These are phyloP conservation scores for Phrynocephalus vlangalii DNA, from an alignment of 2,797 vertebrate species.

Conservation along the genomic window DNA sequence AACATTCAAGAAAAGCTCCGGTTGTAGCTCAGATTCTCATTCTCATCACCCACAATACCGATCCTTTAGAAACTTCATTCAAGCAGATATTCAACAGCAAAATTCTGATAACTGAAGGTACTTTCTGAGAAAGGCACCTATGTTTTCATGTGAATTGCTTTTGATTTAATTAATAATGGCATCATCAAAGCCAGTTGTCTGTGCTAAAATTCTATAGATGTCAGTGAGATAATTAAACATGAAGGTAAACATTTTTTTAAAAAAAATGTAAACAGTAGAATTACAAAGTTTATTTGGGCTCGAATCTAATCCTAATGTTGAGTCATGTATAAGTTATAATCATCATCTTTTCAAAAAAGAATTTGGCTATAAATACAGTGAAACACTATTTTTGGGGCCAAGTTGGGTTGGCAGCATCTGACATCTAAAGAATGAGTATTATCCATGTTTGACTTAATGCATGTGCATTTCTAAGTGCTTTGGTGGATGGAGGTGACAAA, in stretches of 20 bases:
- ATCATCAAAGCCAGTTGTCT: background rate
- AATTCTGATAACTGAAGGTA: background rate
- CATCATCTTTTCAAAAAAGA: background rate
- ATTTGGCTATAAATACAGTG: too few species aligned
- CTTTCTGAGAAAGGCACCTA: background rate
- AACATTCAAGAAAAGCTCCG: background rate
- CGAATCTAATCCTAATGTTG: background rate
- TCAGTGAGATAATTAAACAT: slow-evolving; percentile 4
- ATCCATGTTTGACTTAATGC: too few species aligned
- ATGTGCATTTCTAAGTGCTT: too few species aligned
- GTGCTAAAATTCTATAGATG: background rate
- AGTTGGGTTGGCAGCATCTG: too few species aligned
- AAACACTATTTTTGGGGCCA: too few species aligned
- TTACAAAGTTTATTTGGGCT: background rate
- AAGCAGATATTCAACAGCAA: background rate
- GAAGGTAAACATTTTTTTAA: background rate
- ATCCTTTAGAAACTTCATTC: background rate
- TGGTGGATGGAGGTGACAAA: too few species aligned
- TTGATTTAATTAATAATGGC: slow-evolving; percentile 6
- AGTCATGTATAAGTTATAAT: background rate
- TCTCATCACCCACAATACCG: background rate
- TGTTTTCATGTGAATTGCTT: slow-evolving; percentile 1
- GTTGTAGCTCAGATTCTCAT: background rate
- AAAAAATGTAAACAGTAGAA: background rate
- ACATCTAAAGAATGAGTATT: too few species aligned